These are phyloP conservation scores for Rhaphigaster nebulosa DNA, from an alignment of 2,888 invertebrate species.

Conservation along the genomic window DNA sequence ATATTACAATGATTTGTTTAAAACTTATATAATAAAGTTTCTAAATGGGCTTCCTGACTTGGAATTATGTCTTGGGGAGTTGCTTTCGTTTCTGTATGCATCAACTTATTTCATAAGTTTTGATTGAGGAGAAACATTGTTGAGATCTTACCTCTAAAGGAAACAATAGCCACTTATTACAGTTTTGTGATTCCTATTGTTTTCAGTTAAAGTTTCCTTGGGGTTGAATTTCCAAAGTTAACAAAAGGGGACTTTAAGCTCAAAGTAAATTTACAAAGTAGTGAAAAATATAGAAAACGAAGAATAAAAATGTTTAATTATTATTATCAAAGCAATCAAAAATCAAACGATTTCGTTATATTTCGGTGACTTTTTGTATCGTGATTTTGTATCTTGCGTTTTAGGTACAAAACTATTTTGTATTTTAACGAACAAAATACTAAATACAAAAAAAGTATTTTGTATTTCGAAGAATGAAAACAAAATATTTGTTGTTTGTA, in stretches of 20 bases:
- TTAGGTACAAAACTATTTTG: no score
- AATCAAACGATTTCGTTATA: neutral
- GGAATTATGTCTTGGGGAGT: neutral
- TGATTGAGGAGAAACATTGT: conserved; percentile 19
- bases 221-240: neutral
- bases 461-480: no score
- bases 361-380: neutral
- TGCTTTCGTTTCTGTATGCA: neutral
- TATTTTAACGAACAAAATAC: no score
- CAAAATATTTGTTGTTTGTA: no score
- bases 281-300: neutral
- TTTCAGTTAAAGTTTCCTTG: neutral
- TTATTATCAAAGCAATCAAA: neutral
- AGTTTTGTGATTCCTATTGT: conserved; percentile 43
- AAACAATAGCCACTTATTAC: conserved; percentile 37
- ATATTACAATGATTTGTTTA: neutral
- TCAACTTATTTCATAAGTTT: conserved; percentile 1
- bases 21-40: neutral
- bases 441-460: no score
- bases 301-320: neutral
- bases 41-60: neutral
- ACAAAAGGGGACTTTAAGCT: neutral
- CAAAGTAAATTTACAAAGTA: neutral
- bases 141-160: conserved; percentile 25
- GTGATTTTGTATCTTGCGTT: no score